These are phyloP conservation scores for Melanerpes formicivorus DNA, from an alignment of 2,113 vertebrate genomes.

Conservation along the genomic window DNA sequence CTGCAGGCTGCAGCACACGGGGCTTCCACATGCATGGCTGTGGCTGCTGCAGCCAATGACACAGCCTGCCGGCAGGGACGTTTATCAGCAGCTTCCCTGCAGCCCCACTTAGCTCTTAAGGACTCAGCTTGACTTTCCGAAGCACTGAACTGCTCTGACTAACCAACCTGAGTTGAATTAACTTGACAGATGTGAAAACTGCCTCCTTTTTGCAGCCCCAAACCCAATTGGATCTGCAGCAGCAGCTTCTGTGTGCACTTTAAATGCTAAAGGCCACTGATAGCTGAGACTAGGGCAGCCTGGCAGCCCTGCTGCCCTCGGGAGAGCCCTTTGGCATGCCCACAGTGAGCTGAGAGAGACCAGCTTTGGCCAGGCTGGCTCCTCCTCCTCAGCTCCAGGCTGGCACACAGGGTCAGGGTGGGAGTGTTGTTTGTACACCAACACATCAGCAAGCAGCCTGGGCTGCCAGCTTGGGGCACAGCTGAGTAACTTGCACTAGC, in stretches of 20 bases:
- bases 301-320: not conserved
- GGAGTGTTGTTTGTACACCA: not conserved
- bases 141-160: conserved; percentile 32
- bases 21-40: not conserved
- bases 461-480: not conserved
- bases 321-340: not conserved
- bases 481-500: not conserved
- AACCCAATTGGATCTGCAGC: not conserved
- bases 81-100: not conserved
- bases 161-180: conserved; percentile 33
- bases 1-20: rapidly evolving
- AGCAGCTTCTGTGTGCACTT: not conserved
- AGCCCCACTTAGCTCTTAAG: not conserved
- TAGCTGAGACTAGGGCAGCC: not conserved
- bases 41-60: not conserved
- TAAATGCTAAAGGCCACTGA: not conserved
- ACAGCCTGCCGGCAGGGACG: not conserved
- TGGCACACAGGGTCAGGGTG: not conserved
- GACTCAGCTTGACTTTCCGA: conserved; percentile 29
- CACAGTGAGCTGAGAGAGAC: not conserved
- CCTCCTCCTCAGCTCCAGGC: not conserved
- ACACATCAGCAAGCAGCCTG: not conserved
- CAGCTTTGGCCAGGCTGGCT: not conserved
- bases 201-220: not conserved
- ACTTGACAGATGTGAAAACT: conserved; percentile 30